phyloP scores from a whole-genome alignment of 2,797 vertebrate species.

The Falco cherrug region DNA sequence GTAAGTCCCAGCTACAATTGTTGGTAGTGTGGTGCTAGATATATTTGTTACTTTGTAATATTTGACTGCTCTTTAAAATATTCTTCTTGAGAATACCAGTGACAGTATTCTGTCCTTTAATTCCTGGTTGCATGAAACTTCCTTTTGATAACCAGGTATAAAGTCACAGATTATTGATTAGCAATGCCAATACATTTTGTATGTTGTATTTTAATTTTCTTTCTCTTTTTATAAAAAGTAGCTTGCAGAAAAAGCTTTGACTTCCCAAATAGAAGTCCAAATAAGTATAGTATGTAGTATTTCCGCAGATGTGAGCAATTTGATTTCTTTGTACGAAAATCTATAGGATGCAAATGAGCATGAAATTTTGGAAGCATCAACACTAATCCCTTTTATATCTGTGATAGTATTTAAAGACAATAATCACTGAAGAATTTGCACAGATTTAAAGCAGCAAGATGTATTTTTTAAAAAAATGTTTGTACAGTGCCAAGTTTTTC shows the following conservation, averaged over 20 bases:
- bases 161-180: neutral
- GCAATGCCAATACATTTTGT: neutral
- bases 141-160: slow-evolving; percentile 9
- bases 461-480: neutral
- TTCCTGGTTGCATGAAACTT: slow-evolving; percentile 35
- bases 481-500: neutral
- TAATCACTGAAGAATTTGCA: slow-evolving; percentile 53
- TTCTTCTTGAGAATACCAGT: neutral
- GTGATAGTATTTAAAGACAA: slow-evolving; percentile 66
- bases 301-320: slow-evolving; percentile 55
- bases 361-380: slow-evolving; percentile 62
- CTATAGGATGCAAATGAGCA: slow-evolving; percentile 49
- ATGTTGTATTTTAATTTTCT: neutral
- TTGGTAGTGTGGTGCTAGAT: neutral
- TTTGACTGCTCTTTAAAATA: neutral
- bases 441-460: slow-evolving; percentile 43
- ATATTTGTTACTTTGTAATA: neutral
- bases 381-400: slow-evolving; percentile 62
- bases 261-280: slow-evolving; percentile 33
- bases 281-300: slow-evolving; percentile 1
- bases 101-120: neutral
- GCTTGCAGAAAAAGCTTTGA: slow-evolving; percentile 40
- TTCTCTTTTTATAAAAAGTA: neutral
- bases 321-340: slow-evolving; percentile 64
- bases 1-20: neutral